These are phyloP conservation scores for Tenebrosternarchus preto DNA, from an alignment of 2,113 vertebrate species.

Conservation along the genomic window DNA sequence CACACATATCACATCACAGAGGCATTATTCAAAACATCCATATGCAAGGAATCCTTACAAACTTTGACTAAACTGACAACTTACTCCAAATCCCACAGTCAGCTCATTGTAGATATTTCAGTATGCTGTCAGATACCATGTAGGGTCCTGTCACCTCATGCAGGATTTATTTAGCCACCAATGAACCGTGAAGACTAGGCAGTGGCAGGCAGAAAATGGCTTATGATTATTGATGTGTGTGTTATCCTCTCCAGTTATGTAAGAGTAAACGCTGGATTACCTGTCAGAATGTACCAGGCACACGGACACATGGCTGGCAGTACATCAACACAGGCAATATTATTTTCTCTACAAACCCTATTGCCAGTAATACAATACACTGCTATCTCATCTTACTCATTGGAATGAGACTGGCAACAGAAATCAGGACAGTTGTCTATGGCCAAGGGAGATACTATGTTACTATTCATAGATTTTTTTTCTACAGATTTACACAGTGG, in stretches of 20 bases:
- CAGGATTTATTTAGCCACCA: conserved; percentile 4
- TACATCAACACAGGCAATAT: conserved; percentile 49
- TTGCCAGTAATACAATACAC: conserved; percentile 3
- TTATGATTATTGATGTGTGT: conserved; percentile 41
- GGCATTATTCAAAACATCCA: not conserved
- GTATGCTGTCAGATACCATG: not conserved
- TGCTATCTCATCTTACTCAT: not conserved
- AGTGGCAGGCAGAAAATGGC: conserved; percentile 26
- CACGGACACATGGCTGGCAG: conserved; percentile 18
- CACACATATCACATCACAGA: conserved; percentile 10
- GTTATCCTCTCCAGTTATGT: conserved; percentile 59
- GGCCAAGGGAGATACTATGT: not conserved
- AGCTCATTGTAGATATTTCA: conserved; percentile 13
- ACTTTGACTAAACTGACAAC: not conserved
- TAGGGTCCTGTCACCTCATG: not conserved
- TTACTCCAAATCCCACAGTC: conserved; percentile 43
- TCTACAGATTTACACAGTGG: not conserved
- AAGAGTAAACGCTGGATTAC: conserved; percentile 66
- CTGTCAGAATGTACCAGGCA: conserved; percentile 56
- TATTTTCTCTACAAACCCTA: conserved; percentile 34
- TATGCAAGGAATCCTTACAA: conserved; percentile 28
- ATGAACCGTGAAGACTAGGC: conserved; percentile 16
- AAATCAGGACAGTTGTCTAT: not conserved
- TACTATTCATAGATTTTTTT: not conserved
- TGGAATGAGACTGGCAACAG: not conserved